Evolutionary conservation across 1,140 invertebrate genomes (phyloP).

Genomic region (Coenobita brevimanus): DNA sequence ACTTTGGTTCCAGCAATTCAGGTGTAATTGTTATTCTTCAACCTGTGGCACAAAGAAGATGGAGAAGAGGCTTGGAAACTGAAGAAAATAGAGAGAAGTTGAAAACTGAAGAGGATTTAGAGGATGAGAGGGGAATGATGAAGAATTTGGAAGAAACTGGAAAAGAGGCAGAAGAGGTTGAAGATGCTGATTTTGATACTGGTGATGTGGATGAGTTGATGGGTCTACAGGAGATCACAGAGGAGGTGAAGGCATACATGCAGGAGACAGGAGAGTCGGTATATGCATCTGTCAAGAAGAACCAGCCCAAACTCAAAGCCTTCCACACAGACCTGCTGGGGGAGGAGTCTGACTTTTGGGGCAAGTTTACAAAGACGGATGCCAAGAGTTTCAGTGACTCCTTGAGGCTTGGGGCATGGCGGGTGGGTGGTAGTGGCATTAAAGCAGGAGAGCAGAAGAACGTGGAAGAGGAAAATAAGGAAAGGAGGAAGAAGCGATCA

Average conservation of each 20-base stretch:
- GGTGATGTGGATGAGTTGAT: not conserved
- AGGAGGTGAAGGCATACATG: not conserved
- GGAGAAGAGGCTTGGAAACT: not conserved
- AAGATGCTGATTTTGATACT: too few relatives aligned
- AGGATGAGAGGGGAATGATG: conserved; percentile 1
- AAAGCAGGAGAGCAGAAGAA: not conserved
- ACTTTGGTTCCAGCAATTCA: conserved; percentile 17
- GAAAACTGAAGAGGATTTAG: conserved; percentile 7
- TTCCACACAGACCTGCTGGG: conserved; percentile 1
- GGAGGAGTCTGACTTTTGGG: conserved; percentile 17
- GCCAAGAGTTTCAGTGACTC: conserved; percentile 21
- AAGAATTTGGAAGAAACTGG: too few relatives aligned
- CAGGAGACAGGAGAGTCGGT: not conserved
- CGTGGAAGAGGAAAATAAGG: not conserved
- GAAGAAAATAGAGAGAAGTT: not conserved
- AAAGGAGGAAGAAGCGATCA: not conserved
- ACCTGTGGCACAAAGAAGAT: not conserved
- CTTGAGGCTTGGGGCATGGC: conserved; percentile 14
- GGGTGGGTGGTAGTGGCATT: conserved; percentile 7
- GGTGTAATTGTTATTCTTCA: conserved; percentile 12
- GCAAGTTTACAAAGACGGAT: conserved; percentile 28
- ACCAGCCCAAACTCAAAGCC: not conserved
- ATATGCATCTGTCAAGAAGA: not conserved
- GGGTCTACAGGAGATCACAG: not conserved
- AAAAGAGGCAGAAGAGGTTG: not conserved